Evolutionary conservation across 2,113 vertebrate species (phyloP).

Genomic region (Caranx melampygus): DNA sequence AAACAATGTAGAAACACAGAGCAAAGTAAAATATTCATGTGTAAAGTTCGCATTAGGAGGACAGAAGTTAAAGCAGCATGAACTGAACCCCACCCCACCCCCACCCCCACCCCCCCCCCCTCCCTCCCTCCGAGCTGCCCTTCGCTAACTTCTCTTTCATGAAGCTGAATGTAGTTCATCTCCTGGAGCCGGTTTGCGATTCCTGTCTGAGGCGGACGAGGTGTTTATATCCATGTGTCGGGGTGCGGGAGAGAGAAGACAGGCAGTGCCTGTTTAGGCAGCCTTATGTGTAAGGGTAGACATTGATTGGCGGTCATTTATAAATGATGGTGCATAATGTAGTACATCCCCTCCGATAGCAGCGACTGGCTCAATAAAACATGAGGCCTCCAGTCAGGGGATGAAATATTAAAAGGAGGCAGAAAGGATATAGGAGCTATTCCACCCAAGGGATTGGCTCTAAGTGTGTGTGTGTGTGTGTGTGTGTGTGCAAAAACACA

Average conservation of each 20-base stretch:
- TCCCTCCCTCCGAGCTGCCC: background rate
- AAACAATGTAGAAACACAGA: constrained; percentile 24
- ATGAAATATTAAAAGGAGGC: constrained; percentile 75
- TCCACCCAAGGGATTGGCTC: constrained; percentile 16
- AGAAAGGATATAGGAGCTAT: constrained; percentile 58
- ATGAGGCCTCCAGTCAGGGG: constrained; percentile 69
- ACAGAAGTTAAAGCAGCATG: constrained; percentile 52
- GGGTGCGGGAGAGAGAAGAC: background rate
- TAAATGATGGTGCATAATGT: constrained; percentile 82
- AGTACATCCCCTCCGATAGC: constrained; percentile 69
- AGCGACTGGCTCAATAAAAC: constrained; percentile 76
- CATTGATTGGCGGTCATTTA: constrained; percentile 76
- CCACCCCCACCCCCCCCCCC: too few relatives aligned
- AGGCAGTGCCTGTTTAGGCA: constrained; percentile 48
- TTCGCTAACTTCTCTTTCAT: constrained; percentile 27
- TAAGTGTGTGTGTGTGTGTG: constrained; percentile 21
- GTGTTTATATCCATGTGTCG: background rate
- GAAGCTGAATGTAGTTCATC: constrained; percentile 16
- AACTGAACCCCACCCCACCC: constrained; percentile 4
- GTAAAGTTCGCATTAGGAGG: constrained; percentile 54
- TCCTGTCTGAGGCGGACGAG: background rate
- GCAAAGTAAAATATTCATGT: constrained; percentile 65
- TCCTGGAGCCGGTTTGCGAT: constrained; percentile 16
- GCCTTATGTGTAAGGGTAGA: constrained; percentile 46
- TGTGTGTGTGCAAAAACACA: constrained; percentile 28